A percentile compares a stretch with the other conserved stretches of the same genome.
These are phyloP conservation scores for Bostrychus sinensis DNA, from an alignment of 2,113 vertebrate species.

Conservation along the genomic window DNA sequence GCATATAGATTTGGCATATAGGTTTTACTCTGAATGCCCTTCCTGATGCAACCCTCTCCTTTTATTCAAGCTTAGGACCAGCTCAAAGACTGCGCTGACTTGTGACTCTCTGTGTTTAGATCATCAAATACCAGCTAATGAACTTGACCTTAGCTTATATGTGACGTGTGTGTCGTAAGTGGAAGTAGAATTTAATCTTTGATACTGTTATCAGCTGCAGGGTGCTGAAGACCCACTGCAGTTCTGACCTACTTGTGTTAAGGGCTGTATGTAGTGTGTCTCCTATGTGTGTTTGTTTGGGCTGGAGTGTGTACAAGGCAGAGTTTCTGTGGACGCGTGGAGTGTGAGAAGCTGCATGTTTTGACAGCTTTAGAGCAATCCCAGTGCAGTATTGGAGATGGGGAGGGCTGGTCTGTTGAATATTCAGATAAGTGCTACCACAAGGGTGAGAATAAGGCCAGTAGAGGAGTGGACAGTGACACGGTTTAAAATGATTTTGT, in stretches of 20 bases:
- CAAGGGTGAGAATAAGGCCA: slow-evolving; percentile 58
- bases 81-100: background rate
- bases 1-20: too few relatives aligned
- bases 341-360: slow-evolving; percentile 75
- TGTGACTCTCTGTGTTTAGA: background rate
- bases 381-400: slow-evolving; percentile 56
- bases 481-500: slow-evolving; percentile 10
- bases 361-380: slow-evolving; percentile 75
- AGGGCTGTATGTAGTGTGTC: slow-evolving; percentile 46
- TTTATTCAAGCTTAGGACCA: too few relatives aligned
- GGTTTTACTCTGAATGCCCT: too few relatives aligned
- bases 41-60: too few relatives aligned
- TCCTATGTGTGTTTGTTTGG: slow-evolving; percentile 44
- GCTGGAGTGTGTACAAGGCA: slow-evolving; percentile 52
- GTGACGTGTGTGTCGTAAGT: slow-evolving; percentile 23
- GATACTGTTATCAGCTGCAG: slow-evolving; percentile 62
- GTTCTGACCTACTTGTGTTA: slow-evolving; percentile 76
- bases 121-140: background rate
- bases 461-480: slow-evolving; percentile 28
- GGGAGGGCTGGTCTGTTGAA: slow-evolving; percentile 51
- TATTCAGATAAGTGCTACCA: slow-evolving; percentile 41
- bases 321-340: slow-evolving; percentile 57
- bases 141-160: slow-evolving; percentile 7
- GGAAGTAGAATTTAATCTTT: slow-evolving; percentile 68
- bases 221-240: slow-evolving; percentile 68